Percentiles rank a stretch among this genome's conserved stretches.
Conservation (phyloP, 35 echinoderm and acorn worm genomes). For the Ptychodera flava region DNA sequence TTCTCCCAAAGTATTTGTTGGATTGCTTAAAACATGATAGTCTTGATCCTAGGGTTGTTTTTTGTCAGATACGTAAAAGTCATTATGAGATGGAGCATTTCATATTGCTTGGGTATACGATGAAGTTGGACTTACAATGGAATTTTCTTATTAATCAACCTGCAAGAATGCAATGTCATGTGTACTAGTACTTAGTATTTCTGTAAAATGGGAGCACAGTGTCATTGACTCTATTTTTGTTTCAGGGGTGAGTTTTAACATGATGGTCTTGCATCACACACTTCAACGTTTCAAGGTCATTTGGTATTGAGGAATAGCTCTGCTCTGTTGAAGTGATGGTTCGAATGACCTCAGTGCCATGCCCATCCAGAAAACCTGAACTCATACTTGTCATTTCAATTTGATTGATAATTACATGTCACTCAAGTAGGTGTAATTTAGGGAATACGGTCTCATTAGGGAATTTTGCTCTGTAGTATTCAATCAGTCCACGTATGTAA, state of each 20-base stretch:
- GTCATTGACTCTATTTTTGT: too few relatives aligned
- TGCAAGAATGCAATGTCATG: too few relatives aligned
- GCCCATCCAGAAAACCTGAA: constrained; percentile 30
- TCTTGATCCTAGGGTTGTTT: too few relatives aligned
- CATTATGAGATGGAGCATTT: too few relatives aligned
- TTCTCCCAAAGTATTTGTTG: too few relatives aligned
- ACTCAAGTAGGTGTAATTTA: constrained; percentile 44
- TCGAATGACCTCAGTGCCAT: constrained; percentile 35
- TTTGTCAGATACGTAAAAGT: too few relatives aligned
- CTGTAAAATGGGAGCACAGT: too few relatives aligned
- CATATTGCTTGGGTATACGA: too few relatives aligned
- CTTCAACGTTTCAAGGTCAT: not conserved
- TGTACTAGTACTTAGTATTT: too few relatives aligned
- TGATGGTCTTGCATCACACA: not conserved
- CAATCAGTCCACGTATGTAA: constrained; percentile 11
- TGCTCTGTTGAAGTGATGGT: constrained; percentile 25
- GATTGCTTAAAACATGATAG: too few relatives aligned
- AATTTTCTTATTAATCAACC: too few relatives aligned
- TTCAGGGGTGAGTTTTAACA: not conserved
- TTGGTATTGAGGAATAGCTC: not conserved
- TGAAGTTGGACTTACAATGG: too few relatives aligned
- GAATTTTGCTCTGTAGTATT: constrained; percentile 20
- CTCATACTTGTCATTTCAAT: constrained; percentile 23
- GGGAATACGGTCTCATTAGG: constrained; percentile 22
- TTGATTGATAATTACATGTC: constrained; percentile 12